Percentiles rank a stretch among this genome's conserved stretches.
Evolutionary conservation across 2,797 vertebrate genomes (phyloP).

Genomic region (Poecilia picta): DNA sequence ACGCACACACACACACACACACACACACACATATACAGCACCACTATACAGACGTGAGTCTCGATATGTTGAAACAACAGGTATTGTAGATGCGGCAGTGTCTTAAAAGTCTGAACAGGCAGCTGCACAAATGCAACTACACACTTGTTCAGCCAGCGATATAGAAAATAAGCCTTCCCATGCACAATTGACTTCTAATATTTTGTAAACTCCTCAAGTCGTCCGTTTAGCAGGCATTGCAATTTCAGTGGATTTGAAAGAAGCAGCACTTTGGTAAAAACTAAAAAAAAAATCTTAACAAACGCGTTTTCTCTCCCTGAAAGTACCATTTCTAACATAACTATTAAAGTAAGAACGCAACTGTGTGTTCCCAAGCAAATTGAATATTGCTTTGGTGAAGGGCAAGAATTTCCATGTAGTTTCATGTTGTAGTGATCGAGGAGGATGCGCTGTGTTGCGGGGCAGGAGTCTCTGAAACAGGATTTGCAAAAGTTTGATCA

Average conservation of each 20-base stretch:
- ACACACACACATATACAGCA: background rate
- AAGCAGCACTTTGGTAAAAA: constrained; percentile 71
- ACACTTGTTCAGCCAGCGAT: constrained; percentile 65
- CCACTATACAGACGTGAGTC: constrained; percentile 37
- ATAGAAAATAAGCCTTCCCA: constrained; percentile 76
- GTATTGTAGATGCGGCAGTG: constrained; percentile 50
- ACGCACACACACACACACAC: background rate
- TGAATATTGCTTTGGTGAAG: constrained; percentile 60
- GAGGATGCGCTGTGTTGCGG: background rate
- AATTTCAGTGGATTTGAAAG: constrained; percentile 73
- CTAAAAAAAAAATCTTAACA: constrained; percentile 55
- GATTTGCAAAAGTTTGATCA: background rate
- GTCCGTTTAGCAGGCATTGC: constrained; percentile 72
- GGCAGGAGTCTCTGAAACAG: background rate
- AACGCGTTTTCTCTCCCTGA: constrained; percentile 40
- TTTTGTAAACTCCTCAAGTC: constrained; percentile 75
- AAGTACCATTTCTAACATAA: constrained; percentile 59
- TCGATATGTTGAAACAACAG: constrained; percentile 58
- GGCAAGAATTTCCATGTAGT: constrained; percentile 51
- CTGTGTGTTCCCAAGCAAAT: constrained; percentile 26
- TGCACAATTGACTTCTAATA: constrained; percentile 80
- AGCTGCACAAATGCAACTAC: constrained; percentile 28
- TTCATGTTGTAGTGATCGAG: background rate
- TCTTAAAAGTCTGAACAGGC: constrained; percentile 27
- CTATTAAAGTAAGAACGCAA: constrained; percentile 58